These are phyloP conservation scores for Morpho achilles DNA, from an alignment of 2,888 invertebrate genomes.

Conservation along the genomic window DNA sequence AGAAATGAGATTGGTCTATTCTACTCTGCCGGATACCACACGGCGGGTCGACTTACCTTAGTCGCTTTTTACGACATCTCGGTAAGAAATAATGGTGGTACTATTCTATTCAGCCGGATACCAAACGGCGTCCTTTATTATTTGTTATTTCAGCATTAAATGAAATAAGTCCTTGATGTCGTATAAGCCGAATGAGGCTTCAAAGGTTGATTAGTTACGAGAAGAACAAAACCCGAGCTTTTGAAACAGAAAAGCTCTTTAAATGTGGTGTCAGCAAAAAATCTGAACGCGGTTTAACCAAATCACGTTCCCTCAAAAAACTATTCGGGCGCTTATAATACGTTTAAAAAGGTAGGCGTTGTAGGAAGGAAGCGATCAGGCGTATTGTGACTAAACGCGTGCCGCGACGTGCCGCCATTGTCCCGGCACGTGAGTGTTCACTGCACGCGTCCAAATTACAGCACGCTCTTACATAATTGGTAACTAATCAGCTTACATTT, in stretches of 20 bases:
- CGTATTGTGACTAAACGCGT: constrained; percentile 31
- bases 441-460: constrained; percentile 6
- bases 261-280: constrained; percentile 23
- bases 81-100: too few species aligned
- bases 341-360: constrained; percentile 48
- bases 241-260: neutral
- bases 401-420: constrained; percentile 30
- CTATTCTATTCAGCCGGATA: too few species aligned
- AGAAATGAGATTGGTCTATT: too few species aligned
- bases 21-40: too few species aligned
- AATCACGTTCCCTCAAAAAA: constrained; percentile 29
- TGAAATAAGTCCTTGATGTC: too few species aligned
- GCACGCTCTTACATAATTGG: constrained; percentile 33
- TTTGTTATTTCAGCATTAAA: too few species aligned
- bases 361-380: constrained; percentile 45
- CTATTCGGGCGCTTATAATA: constrained; percentile 41
- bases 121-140: too few species aligned
- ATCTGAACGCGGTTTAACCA: constrained; percentile 29
- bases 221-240: constrained; percentile 5
- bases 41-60: too few species aligned
- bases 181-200: too few species aligned
- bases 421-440: constrained; percentile 19
- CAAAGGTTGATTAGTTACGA: too few species aligned
- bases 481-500: constrained; percentile 42
- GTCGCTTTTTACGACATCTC: too few species aligned